These are phyloP conservation scores for Rhinolophus sinicus DNA, from an alignment of 2,113 vertebrate genomes.

Conservation along the genomic window DNA sequence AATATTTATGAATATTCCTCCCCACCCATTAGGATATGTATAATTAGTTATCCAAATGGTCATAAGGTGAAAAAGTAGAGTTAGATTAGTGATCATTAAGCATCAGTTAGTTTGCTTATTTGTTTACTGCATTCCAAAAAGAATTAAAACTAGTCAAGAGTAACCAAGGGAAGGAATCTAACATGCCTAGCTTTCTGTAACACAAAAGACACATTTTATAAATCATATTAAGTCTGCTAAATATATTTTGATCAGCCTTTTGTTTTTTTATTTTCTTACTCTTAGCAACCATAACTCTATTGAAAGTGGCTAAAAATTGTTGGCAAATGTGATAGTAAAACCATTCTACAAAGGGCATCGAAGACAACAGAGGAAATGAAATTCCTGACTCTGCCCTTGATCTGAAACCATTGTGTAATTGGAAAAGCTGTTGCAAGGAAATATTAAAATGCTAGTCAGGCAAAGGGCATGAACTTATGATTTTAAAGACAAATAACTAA, in stretches of 20 bases:
- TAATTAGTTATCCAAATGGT: constrained; percentile 29
- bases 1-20: background rate
- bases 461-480: background rate
- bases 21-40: background rate
- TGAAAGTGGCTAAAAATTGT: background rate
- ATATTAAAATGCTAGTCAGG: background rate
- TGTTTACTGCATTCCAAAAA: background rate
- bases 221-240: background rate
- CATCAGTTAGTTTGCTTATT: background rate
- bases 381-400: background rate
- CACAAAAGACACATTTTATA: background rate
- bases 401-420: background rate
- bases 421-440: background rate
- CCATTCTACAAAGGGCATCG: background rate
- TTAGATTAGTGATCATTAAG: background rate
- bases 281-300: background rate
- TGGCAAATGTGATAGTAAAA: background rate
- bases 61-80: background rate
- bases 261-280: background rate
- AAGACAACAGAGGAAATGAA: background rate
- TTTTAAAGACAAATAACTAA: background rate
- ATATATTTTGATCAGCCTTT: background rate
- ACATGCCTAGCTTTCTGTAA: background rate
- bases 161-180: background rate
- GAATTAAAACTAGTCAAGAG: background rate